These are phyloP conservation scores for Saturnia pavonia DNA, from an alignment of 2,888 invertebrate species.

Conservation along the genomic window DNA sequence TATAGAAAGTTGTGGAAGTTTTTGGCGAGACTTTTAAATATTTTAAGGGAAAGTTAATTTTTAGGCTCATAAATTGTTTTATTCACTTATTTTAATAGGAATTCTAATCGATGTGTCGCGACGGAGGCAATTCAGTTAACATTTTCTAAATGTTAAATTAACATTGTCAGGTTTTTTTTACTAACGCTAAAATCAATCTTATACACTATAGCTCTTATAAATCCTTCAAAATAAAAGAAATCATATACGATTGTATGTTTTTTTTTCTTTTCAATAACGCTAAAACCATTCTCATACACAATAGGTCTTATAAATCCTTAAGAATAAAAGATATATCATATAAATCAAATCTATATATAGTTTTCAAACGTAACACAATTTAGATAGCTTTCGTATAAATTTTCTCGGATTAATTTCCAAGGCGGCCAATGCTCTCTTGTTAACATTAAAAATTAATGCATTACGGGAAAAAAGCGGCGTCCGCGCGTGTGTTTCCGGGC, in stretches of 20 bases:
- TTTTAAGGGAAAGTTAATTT: too few species aligned
- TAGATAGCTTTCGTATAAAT: background rate
- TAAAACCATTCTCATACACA: background rate
- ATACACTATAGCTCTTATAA: background rate
- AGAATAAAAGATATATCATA: constrained; percentile 3
- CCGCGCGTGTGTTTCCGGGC: constrained; percentile 60
- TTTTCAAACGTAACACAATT: constrained; percentile 5
- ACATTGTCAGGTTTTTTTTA: background rate
- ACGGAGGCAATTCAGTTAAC: background rate
- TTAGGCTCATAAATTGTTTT: too few species aligned
- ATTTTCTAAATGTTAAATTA: background rate
- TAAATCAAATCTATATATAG: background rate
- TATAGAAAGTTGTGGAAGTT: background rate
- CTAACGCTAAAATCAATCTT: background rate
- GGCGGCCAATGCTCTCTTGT: constrained; percentile 55
- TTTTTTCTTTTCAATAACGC: background rate
- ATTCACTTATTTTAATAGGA: too few species aligned
- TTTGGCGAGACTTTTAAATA: too few species aligned
- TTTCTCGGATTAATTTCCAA: constrained; percentile 27
- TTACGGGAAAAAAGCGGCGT: constrained; percentile 44
- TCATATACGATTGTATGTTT: background rate
- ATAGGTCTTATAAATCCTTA: background rate
- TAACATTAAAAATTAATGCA: constrained; percentile 60
- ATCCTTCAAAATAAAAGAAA: constrained; percentile 3
- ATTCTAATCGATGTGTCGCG: too few species aligned